phyloP scores from a whole-genome alignment of 23 tunicate species.

The Diplosoma virens region DNA sequence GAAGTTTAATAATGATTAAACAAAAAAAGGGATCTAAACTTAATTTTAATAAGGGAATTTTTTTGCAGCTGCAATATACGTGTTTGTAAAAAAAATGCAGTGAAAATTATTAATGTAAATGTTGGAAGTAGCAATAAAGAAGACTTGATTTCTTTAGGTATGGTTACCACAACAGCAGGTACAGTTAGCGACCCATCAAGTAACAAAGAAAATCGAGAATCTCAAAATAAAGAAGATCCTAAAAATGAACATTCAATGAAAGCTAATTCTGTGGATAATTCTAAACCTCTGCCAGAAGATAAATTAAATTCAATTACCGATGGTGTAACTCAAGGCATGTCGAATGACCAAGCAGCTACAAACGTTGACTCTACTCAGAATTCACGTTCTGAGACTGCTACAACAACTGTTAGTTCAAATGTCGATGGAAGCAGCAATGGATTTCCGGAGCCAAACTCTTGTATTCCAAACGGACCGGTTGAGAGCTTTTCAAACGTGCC shows the following conservation, averaged over 20 bases:
- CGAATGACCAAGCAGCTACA: neutral
- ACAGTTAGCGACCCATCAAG: slow-evolving; percentile 2
- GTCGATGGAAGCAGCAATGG: neutral
- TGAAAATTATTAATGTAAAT: too few relatives aligned
- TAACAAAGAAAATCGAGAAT: slow-evolving; percentile 49
- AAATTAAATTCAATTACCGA: neutral
- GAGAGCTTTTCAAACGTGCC: too few relatives aligned
- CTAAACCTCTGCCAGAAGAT: neutral
- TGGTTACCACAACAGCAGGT: slow-evolving; percentile 59
- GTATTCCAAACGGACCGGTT: too few relatives aligned
- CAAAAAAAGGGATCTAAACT: too few relatives aligned
- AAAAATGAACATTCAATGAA: slow-evolving; percentile 2
- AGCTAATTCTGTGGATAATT: neutral
- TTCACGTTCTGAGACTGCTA: neutral
- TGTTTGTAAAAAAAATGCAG: too few relatives aligned
- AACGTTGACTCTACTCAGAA: neutral
- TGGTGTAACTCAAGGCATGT: neutral
- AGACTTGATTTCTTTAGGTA: too few relatives aligned
- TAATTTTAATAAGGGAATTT: too few relatives aligned
- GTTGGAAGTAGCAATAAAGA: too few relatives aligned
- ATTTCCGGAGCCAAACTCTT: too few relatives aligned
- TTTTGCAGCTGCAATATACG: too few relatives aligned
- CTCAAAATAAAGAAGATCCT: slow-evolving; percentile 3
- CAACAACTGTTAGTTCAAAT: slow-evolving; percentile 9
- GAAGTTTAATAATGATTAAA: too few relatives aligned